A percentile compares a stretch with the other conserved stretches of the same genome.
phyloP scores from a whole-genome alignment of 1,140 invertebrate species.

The Macrobrachium nipponense region DNA sequence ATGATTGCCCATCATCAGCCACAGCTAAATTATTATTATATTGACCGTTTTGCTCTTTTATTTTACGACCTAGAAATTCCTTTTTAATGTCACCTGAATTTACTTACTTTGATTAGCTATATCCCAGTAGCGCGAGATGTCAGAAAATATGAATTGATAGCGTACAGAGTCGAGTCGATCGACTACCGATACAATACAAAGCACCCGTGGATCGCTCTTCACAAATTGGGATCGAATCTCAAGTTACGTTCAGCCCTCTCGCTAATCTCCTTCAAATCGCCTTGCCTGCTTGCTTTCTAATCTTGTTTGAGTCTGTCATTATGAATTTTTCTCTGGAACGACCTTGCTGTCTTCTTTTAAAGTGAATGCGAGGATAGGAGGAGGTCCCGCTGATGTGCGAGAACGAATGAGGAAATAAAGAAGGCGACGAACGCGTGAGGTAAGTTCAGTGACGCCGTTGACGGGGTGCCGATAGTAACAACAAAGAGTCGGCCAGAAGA shows the following conservation, averaged over 20 bases:
- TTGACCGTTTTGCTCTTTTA: too few relatives aligned
- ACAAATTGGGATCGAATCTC: conserved; percentile 20
- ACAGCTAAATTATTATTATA: too few relatives aligned
- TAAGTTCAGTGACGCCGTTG: conserved; percentile 3
- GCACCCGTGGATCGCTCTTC: not conserved
- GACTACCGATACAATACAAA: not conserved
- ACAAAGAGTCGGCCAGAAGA: conserved; percentile 45
- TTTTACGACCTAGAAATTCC: too few relatives aligned
- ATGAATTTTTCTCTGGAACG: too few relatives aligned
- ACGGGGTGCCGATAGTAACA: conserved; percentile 41
- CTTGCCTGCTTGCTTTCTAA: not conserved
- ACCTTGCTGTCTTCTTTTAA: too few relatives aligned
- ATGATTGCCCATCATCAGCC: too few relatives aligned
- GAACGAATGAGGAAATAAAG: too few relatives aligned
- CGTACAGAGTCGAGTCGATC: not conserved
- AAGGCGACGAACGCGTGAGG: too few relatives aligned
- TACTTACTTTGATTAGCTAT: not conserved
- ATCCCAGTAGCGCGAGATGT: not conserved
- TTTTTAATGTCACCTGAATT: too few relatives aligned
- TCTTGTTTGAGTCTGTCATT: not conserved
- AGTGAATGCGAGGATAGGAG: too few relatives aligned
- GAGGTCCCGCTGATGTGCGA: too few relatives aligned
- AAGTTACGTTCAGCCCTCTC: not conserved
- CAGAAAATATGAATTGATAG: not conserved
- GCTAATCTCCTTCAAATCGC: not conserved